Base-by-base conservation (phyloP, 2,888 invertebrate species). In the Thymelicus lineola region DNA sequence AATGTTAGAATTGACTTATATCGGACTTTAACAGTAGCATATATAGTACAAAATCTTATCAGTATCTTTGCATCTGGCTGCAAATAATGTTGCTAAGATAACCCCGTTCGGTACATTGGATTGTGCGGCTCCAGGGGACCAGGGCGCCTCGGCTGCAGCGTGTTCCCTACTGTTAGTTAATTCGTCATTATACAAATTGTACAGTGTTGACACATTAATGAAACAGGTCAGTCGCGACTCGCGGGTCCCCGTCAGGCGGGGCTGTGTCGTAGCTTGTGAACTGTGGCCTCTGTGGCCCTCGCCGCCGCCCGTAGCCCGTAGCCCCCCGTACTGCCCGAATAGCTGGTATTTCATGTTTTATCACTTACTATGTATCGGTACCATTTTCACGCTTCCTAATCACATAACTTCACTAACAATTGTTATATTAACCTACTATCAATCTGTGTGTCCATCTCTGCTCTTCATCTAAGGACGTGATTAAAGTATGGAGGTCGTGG, bases 341-440 rank as follows among this genome's bases (percentile, higher is more conserved):
- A 50, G 28, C 28, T 28, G 17, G 17, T 50, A 17, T 50, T 50
- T 50, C 7, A 50, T 9, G 17, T 50, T 50, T 17, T 17, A 50
- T 50, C 48, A 9, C 17, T 50, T 50, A 15, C 9, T 50, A 42
- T 42, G 17, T 15, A 48, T 62, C 35, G 35, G 48, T 60, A 67
- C 60, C 15, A 60, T 7, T 45, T 45, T 15, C 0, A 42, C 15
- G 59, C 59, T 60, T 60, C 59, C 20, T 60, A 60, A 38, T 42
- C 59, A 14, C 42, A 60, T 60, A n/a, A 17, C 15, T 45, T 45
- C 42, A 20, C 12, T 60, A 45, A 50, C 48, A 6, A 50, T 17
- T 17, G 17, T 50, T 6, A 17, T 9, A 15, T 50, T 17, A 9
- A 7, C 17, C 15, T 50, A 50, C 48, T 50, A 17, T 6, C 28